These are phyloP conservation scores for Spinibarbus caldwelli DNA, from an alignment of 2,797 vertebrate species.

Conservation along the genomic window DNA sequence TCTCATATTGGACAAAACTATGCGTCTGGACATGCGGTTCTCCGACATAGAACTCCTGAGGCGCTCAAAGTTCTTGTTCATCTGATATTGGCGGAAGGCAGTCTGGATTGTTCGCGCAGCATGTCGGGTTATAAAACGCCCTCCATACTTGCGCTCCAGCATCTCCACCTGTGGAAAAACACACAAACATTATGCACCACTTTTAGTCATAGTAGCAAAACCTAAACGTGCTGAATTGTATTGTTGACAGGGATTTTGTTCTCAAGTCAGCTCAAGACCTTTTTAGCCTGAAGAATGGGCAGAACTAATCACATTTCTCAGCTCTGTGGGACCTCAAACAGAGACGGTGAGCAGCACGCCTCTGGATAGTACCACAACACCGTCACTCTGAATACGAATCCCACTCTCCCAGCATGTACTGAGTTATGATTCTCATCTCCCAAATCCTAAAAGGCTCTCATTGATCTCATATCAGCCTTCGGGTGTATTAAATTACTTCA, in stretches of 20 bases:
- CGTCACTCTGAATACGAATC: conserved; percentile 40
- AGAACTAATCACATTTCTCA: conserved; percentile 57
- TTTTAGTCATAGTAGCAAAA: conserved; percentile 1
- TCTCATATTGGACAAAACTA: conserved; percentile 98
- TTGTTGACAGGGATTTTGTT: too few relatives aligned
- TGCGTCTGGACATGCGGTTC: conserved; percentile 97
- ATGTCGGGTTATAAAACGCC: conserved; percentile 96
- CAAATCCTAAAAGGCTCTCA: conserved; percentile 33
- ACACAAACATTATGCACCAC: conserved; percentile 1
- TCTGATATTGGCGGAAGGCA: conserved; percentile 98
- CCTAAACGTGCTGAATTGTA: background rate
- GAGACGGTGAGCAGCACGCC: conserved; percentile 8
- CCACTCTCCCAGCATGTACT: conserved; percentile 39
- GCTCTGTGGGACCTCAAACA: conserved; percentile 25
- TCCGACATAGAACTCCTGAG: conserved; percentile 99
- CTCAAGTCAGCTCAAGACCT: conserved; percentile 11
- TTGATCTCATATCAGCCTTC: conserved; percentile 30
- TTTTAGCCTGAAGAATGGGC: conserved; percentile 36
- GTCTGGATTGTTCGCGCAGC: conserved; percentile 98
- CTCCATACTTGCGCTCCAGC: conserved; percentile 99
- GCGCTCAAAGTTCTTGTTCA: conserved; percentile 99
- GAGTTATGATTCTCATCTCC: too few relatives aligned
- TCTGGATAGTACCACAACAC: conserved; percentile 29
- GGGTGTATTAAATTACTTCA: conserved; percentile 31
- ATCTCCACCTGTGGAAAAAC: conserved; percentile 93